phyloP scores from a whole-genome alignment of 1,140 invertebrate species.

The Drosophila obscura region DNA sequence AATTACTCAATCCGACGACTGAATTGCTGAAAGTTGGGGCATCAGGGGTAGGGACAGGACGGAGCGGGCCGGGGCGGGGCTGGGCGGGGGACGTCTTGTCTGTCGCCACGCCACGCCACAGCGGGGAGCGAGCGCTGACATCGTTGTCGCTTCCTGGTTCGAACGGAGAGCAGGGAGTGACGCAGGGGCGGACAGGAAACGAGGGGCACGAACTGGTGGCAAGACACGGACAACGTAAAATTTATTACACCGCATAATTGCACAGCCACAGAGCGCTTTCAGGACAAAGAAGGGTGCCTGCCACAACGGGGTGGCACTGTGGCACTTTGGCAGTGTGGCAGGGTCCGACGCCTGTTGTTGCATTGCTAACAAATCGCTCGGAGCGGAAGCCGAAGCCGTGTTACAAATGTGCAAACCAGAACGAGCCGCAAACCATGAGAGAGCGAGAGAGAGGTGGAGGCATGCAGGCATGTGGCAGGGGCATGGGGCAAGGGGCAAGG shows the following conservation, averaged over 20 bases:
- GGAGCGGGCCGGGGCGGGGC: too few relatives aligned
- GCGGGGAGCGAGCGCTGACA: constrained; percentile 41
- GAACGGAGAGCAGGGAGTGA: background rate
- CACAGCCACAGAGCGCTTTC: constrained; percentile 70
- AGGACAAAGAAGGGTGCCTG: background rate
- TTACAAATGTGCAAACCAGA: constrained; percentile 80
- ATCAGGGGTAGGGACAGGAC: constrained; percentile 26
- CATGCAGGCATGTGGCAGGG: background rate
- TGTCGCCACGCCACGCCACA: too few relatives aligned
- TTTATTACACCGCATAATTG: constrained; percentile 83
- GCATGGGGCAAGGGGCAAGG: constrained; percentile 5
- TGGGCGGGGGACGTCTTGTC: too few relatives aligned
- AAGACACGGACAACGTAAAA: constrained; percentile 73
- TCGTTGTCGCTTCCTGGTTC: constrained; percentile 45
- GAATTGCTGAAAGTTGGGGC: constrained; percentile 56
- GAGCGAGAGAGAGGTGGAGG: background rate
- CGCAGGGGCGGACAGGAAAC: constrained; percentile 1
- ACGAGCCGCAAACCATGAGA: constrained; percentile 26
- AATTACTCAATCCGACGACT: constrained; percentile 78
- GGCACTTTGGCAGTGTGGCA: constrained; percentile 1
- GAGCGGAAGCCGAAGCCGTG: constrained; percentile 75
- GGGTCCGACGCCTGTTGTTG: constrained; percentile 59
- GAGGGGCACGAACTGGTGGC: constrained; percentile 2
- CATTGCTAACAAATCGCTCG: constrained; percentile 77
- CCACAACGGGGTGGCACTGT: constrained; percentile 9